A percentile compares a stretch with the other conserved stretches of the same genome.
Evolutionary conservation across 2,888 invertebrate species (phyloP).

Genomic region (Cephus runcator): DNA sequence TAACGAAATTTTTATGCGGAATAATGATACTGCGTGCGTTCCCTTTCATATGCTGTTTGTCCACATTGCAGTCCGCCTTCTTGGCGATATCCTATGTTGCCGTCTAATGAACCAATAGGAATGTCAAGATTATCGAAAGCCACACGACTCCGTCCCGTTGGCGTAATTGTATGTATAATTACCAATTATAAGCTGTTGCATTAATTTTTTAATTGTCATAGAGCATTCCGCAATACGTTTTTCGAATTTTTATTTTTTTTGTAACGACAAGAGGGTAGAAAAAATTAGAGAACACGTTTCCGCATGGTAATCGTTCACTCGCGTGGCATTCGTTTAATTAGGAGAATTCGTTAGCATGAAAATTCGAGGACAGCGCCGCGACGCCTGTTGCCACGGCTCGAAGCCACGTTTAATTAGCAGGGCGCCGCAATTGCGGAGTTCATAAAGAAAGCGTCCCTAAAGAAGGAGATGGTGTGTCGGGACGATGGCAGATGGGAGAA

Average conservation of each 20-base stretch:
- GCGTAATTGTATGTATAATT: background rate
- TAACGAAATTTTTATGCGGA: background rate
- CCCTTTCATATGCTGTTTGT: background rate
- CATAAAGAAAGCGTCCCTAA: constrained; percentile 31
- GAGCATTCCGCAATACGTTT: background rate
- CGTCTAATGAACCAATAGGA: background rate
- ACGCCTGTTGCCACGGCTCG: constrained; percentile 15
- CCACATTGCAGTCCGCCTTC: background rate
- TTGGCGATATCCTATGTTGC: background rate
- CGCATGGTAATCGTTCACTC: constrained; percentile 22
- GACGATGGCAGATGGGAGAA: constrained; percentile 12
- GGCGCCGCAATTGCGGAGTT: constrained; percentile 33
- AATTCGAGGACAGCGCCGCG: constrained; percentile 9
- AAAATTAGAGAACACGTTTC: constrained; percentile 24
- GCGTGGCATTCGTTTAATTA: background rate
- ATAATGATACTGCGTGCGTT: background rate
- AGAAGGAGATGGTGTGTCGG: constrained; percentile 19
- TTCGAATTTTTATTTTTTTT: constrained; percentile 9
- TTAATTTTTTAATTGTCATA: background rate
- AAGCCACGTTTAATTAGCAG: constrained; percentile 51
- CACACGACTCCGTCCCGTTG: background rate
- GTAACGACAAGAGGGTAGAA: constrained; percentile 5
- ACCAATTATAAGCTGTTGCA: background rate
- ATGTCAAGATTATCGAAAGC: background rate
- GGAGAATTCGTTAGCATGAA: constrained; percentile 15